These are phyloP conservation scores for Chondrilla cf. caribensis DNA, from an alignment of 37 sponge, comb jelly and placozoan species.

Conservation along the genomic window DNA sequence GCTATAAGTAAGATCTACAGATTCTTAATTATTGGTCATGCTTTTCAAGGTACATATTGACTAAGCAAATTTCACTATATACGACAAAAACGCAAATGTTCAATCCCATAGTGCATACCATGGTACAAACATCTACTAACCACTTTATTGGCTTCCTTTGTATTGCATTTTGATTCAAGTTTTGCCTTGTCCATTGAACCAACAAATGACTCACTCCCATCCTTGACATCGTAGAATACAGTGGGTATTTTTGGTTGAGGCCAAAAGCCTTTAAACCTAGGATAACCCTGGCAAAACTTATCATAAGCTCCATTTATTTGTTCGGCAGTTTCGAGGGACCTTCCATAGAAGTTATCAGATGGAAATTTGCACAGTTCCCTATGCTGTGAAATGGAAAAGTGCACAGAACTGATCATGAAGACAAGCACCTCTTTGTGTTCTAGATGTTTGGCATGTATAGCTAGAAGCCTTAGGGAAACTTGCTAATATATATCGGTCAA, in stretches of 20 bases:
- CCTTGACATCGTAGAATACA: not conserved
- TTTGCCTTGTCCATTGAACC: not conserved
- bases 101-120: too few relatives aligned
- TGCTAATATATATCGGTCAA: too few relatives aligned
- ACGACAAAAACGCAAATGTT: too few relatives aligned
- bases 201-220: not conserved
- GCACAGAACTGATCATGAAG: too few relatives aligned
- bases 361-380: slow-evolving; percentile 15
- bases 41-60: too few relatives aligned
- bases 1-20: too few relatives aligned
- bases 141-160: slow-evolving; percentile 47
- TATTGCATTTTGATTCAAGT: slow-evolving; percentile 46
- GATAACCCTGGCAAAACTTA: not conserved
- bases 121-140: too few relatives aligned
- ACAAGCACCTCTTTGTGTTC: too few relatives aligned
- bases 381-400: slow-evolving; percentile 24
- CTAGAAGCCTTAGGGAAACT: too few relatives aligned
- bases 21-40: too few relatives aligned
- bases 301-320: not conserved
- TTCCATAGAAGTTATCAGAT: slow-evolving; percentile 26
- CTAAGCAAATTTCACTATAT: too few relatives aligned
- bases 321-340: not conserved
- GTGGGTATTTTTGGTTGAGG: not conserved
- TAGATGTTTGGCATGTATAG: too few relatives aligned
- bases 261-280: not conserved